phyloP scores from a whole-genome alignment of 1,140 invertebrate genomes.

The Pissodes strobi region DNA sequence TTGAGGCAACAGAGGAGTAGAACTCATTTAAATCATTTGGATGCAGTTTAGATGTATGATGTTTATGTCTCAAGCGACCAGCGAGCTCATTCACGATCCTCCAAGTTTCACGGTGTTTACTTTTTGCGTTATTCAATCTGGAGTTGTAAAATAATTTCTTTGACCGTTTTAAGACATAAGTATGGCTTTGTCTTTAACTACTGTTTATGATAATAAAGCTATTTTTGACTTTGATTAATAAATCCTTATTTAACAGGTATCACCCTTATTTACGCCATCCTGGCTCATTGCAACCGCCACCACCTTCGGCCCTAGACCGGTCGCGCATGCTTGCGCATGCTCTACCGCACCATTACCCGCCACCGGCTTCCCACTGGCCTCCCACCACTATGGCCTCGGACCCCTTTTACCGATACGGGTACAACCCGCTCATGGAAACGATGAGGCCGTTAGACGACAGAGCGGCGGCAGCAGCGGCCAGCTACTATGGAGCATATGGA shows the following conservation, averaged over 20 bases:
- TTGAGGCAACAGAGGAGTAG: too few species aligned
- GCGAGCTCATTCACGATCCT: too few species aligned
- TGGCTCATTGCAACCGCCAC: conserved; percentile 60
- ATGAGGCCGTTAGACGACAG: conserved; percentile 73
- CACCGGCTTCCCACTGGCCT: conserved; percentile 63
- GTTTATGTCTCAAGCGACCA: too few species aligned
- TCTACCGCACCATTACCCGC: conserved; percentile 60
- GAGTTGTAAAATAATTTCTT: too few species aligned
- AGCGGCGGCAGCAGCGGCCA: conserved; percentile 64
- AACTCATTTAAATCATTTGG: too few species aligned
- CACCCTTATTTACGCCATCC: conserved; percentile 57
- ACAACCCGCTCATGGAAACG: conserved; percentile 74
- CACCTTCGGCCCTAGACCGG: conserved; percentile 54
- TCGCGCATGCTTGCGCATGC: conserved; percentile 59
- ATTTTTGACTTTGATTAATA: too few species aligned
- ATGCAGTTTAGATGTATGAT: too few species aligned
- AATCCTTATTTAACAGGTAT: conserved; percentile 29
- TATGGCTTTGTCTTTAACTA: too few species aligned
- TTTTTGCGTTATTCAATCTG: too few species aligned
- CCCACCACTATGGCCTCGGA: conserved; percentile 59
- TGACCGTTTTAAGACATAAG: too few species aligned
- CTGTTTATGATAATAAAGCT: too few species aligned
- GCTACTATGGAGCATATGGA: conserved; percentile 71
- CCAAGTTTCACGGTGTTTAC: too few species aligned
- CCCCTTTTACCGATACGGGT: conserved; percentile 68